These are phyloP conservation scores for Plectrocnemia conspersa DNA, from an alignment of 1,140 invertebrate genomes.

Conservation along the genomic window DNA sequence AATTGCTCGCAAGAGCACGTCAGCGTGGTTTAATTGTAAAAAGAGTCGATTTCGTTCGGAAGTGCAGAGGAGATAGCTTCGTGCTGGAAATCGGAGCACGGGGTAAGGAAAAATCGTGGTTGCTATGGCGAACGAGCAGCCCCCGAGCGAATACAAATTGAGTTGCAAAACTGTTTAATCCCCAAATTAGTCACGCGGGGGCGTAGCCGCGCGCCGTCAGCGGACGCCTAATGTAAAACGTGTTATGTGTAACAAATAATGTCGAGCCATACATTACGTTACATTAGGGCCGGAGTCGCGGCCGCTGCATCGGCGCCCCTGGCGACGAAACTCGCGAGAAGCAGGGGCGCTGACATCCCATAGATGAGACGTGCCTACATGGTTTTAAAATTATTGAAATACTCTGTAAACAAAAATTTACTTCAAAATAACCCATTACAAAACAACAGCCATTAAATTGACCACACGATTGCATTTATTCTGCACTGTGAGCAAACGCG, in stretches of 20 bases:
- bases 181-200: conserved; percentile 35
- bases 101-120: conserved; percentile 16
- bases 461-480: too few relatives aligned
- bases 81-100: not conserved
- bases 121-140: conserved; percentile 22
- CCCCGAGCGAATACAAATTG: conserved; percentile 36
- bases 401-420: too few relatives aligned
- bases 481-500: too few relatives aligned
- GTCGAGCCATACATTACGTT: conserved; percentile 25
- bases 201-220: conserved; percentile 25
- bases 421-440: too few relatives aligned
- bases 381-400: too few relatives aligned
- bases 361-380: too few relatives aligned
- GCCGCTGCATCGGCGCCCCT: conserved; percentile 12
- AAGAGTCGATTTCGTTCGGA: too few relatives aligned
- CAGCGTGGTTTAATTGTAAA: too few relatives aligned
- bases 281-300: conserved; percentile 15
- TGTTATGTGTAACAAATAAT: conserved; percentile 37
- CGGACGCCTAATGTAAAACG: conserved; percentile 35
- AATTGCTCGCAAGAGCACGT: too few relatives aligned
- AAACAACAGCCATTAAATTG: too few relatives aligned
- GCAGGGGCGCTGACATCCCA: too few relatives aligned
- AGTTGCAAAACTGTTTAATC: conserved; percentile 37
- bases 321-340: conserved; percentile 6
- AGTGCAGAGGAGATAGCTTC: too few relatives aligned